Percentiles rank a stretch among this genome's conserved stretches.
phyloP scores from a whole-genome alignment of 2,113 vertebrate species.

The Cyprinodon brontotheroides region DNA sequence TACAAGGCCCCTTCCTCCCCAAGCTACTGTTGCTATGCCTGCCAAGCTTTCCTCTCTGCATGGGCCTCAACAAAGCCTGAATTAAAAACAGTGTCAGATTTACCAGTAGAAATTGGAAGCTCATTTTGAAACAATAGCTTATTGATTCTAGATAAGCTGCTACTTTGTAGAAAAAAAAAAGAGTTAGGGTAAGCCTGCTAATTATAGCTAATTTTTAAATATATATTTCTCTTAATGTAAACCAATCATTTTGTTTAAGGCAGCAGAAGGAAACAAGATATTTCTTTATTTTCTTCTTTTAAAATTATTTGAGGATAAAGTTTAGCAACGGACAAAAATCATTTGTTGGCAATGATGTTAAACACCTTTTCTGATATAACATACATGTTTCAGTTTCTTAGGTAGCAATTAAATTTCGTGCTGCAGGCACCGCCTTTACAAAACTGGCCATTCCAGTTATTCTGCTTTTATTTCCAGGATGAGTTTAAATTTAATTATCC shows the following conservation, averaged over 20 bases:
- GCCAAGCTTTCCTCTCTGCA: conserved; percentile 22
- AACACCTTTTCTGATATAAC: too few relatives aligned
- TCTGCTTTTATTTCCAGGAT: too few relatives aligned
- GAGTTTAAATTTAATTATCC: too few relatives aligned
- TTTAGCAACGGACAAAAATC: background rate
- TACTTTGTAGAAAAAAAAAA: background rate
- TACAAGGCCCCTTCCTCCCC: conserved; percentile 25
- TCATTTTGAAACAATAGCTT: conserved; percentile 4
- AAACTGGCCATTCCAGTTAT: too few relatives aligned
- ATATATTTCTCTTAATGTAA: background rate
- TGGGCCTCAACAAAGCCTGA: background rate
- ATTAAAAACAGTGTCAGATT: conserved; percentile 3
- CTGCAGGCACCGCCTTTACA: too few relatives aligned
- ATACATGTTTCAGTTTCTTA: too few relatives aligned
- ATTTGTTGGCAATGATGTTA: too few relatives aligned
- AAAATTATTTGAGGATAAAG: background rate
- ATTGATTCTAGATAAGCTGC: conserved; percentile 2
- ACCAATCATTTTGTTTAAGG: background rate
- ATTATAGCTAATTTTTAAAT: background rate
- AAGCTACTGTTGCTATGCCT: conserved; percentile 60
- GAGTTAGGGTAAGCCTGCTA: background rate
- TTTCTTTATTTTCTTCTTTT: background rate
- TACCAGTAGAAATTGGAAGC: background rate
- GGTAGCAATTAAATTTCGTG: too few relatives aligned
- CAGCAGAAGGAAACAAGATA: background rate